These are phyloP conservation scores for Drosophila burlai DNA, from an alignment of 1,140 invertebrate genomes.

Conservation along the genomic window DNA sequence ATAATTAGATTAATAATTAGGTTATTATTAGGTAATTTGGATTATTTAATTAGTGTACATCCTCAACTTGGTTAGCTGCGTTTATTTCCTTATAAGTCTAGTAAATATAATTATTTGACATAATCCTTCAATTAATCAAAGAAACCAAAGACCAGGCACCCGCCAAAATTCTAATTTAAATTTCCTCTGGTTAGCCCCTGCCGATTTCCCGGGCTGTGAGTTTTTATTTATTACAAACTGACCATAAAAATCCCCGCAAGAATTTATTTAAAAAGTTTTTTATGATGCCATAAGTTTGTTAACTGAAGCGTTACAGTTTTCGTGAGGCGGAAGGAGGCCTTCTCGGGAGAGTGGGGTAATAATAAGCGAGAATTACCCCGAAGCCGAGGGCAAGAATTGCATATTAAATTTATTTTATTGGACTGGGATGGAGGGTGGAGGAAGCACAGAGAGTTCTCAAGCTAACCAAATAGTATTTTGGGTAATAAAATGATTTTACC, in stretches of 20 bases:
- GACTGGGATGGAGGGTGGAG: constrained; percentile 4
- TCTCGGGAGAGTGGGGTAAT: constrained; percentile 6
- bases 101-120: neutral
- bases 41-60: too few species aligned
- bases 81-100: neutral
- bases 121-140: constrained; percentile 9
- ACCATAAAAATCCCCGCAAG: constrained; percentile 52
- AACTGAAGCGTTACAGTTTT: constrained; percentile 70
- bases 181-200: constrained; percentile 19
- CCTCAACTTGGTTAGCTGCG: too few species aligned
- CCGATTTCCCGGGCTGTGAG: constrained; percentile 20
- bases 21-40: too few species aligned
- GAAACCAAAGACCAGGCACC: neutral
- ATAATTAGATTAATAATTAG: too few species aligned
- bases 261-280: constrained; percentile 74
- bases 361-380: constrained; percentile 57
- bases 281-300: constrained; percentile 63
- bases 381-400: constrained; percentile 58
- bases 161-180: constrained; percentile 39
- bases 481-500: constrained; percentile 64
- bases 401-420: constrained; percentile 69
- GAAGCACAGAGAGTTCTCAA: constrained; percentile 16
- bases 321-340: constrained; percentile 28
- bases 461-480: constrained; percentile 66
- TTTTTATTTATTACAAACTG: constrained; percentile 68